These are phyloP conservation scores for Phocoena sinus DNA, from an alignment of 2,113 vertebrate species.

Conservation along the genomic window DNA sequence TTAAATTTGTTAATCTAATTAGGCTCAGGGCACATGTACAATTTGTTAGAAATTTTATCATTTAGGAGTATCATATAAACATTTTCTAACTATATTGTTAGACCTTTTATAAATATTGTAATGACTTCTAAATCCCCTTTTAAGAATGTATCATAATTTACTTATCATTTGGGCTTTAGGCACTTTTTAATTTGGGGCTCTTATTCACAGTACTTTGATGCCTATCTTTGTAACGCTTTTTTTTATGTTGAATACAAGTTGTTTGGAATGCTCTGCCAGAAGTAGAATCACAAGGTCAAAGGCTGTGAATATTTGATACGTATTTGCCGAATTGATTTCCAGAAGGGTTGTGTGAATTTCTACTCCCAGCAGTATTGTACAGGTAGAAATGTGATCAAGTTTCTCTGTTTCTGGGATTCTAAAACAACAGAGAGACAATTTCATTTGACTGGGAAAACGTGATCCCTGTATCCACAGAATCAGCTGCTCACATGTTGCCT, in stretches of 20 bases:
- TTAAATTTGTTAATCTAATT: neutral
- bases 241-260: neutral
- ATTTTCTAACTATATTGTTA: neutral
- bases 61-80: neutral
- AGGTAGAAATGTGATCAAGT: neutral
- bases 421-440: neutral
- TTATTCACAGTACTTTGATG: neutral
- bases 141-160: neutral
- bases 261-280: neutral
- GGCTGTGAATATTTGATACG: neutral
- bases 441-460: neutral
- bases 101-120: neutral
- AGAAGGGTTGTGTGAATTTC: neutral
- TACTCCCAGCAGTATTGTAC: neutral
- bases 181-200: neutral
- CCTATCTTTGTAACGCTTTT: neutral
- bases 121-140: neutral
- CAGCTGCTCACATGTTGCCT: neutral
- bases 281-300: neutral
- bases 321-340: neutral
- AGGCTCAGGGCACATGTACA: neutral
- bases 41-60: neutral
- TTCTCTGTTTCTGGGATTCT: neutral
- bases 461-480: rapidly evolving
- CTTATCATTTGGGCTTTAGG: neutral